Conservation (phyloP, 2,888 invertebrate genomes). For the Apodemia zela region DNA sequence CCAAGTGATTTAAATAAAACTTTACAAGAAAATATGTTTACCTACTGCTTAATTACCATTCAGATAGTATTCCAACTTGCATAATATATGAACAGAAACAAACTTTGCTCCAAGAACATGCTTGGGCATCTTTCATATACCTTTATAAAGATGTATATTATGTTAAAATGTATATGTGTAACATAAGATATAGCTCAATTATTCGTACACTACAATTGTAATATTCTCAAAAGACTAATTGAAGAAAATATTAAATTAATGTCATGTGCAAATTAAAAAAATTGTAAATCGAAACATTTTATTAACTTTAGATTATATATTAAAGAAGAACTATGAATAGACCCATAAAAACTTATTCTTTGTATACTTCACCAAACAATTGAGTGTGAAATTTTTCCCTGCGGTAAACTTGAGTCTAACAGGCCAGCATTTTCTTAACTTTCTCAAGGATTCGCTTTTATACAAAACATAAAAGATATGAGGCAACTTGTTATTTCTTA, state of each 20-base stretch:
- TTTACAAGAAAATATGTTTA: too few species aligned
- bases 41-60: too few species aligned
- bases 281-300: background rate
- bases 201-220: too few species aligned
- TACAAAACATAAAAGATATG: slow-evolving; percentile 10
- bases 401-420: slow-evolving; percentile 18
- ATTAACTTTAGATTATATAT: background rate
- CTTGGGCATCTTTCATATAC: too few species aligned
- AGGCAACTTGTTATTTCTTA: slow-evolving; percentile 14
- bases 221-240: too few species aligned
- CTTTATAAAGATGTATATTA: too few species aligned
- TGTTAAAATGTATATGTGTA: too few species aligned
- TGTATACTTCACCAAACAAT: slow-evolving; percentile 17
- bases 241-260: background rate
- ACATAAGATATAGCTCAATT: too few species aligned
- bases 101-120: too few species aligned
- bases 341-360: slow-evolving; percentile 7
- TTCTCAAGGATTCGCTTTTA: slow-evolving; percentile 18
- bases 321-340: background rate
- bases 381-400: slow-evolving; percentile 19
- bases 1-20: too few species aligned
- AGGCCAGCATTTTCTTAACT: slow-evolving; percentile 19
- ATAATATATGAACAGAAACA: too few species aligned
- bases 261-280: background rate
- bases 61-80: too few species aligned